These are phyloP conservation scores for Oncorhynchus keta DNA, from an alignment of 2,113 vertebrate genomes.

Conservation along the genomic window DNA sequence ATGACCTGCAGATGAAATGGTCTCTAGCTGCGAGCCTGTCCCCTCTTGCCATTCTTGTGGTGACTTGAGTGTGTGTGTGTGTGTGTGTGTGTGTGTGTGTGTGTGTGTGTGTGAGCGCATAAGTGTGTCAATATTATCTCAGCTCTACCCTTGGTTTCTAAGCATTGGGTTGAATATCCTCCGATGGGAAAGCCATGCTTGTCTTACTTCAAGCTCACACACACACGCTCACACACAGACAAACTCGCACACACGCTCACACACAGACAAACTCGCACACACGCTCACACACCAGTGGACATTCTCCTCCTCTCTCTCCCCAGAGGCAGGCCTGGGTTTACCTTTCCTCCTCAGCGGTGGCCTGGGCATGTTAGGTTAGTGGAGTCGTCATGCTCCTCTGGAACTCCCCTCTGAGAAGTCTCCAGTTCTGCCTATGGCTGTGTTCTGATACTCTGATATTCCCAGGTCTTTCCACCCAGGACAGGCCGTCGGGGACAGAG, in stretches of 20 bases:
- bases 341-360: neutral
- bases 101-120: neutral
- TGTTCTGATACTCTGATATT: neutral
- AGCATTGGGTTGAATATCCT: neutral
- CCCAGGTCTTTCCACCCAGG: neutral
- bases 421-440: neutral
- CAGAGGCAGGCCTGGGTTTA: neutral
- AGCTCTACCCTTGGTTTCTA: neutral
- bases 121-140: neutral
- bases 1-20: neutral
- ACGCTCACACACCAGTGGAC: neutral
- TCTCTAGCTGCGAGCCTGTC: neutral
- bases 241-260: neutral
- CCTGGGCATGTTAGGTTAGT: neutral
- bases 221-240: neutral
- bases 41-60: neutral
- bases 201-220: neutral
- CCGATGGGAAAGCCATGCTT: neutral
- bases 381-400: neutral
- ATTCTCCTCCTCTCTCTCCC: neutral
- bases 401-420: neutral
- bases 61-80: neutral
- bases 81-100: neutral
- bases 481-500: neutral
- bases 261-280: no score